Evolutionary conservation across 1,140 invertebrate species (phyloP).

Genomic region (Drosophila novamexicana): DNA sequence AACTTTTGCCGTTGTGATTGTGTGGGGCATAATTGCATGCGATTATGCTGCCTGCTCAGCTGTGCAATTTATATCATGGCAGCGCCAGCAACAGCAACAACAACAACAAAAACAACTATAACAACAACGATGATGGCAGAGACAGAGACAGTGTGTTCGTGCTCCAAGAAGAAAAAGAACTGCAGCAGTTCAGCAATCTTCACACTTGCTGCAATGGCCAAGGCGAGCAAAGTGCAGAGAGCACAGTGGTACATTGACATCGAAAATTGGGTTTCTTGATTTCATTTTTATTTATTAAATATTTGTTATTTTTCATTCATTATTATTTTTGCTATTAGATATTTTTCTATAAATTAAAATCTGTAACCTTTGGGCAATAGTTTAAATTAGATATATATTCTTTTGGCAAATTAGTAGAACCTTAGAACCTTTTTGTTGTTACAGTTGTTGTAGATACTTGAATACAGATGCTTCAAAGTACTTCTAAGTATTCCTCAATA

Average conservation of each 20-base stretch:
- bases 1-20: constrained; percentile 72
- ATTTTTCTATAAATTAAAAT: no score
- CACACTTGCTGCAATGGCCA: constrained; percentile 54
- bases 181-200: constrained; percentile 53
- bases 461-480: no score
- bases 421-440: no score
- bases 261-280: no score
- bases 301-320: no score
- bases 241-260: constrained; percentile 18
- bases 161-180: constrained; percentile 21
- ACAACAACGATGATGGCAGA: constrained; percentile 12
- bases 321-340: no score
- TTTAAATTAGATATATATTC: no score
- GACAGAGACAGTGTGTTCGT: neutral
- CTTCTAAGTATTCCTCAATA: no score
- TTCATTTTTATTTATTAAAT: no score
- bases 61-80: constrained; percentile 70
- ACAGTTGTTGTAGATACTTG: no score
- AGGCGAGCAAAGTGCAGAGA: constrained; percentile 11
- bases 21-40: constrained; percentile 83
- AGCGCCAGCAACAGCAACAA: constrained; percentile 17
- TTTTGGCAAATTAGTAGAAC: no score
- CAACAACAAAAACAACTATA: constrained; percentile 11
- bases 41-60: constrained; percentile 83
- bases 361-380: no score